Evolutionary conservation across 2,888 invertebrate species (phyloP), one percentile per base, ranked within the genome.

Genomic region (Aspidiotus rigidus): DNA sequence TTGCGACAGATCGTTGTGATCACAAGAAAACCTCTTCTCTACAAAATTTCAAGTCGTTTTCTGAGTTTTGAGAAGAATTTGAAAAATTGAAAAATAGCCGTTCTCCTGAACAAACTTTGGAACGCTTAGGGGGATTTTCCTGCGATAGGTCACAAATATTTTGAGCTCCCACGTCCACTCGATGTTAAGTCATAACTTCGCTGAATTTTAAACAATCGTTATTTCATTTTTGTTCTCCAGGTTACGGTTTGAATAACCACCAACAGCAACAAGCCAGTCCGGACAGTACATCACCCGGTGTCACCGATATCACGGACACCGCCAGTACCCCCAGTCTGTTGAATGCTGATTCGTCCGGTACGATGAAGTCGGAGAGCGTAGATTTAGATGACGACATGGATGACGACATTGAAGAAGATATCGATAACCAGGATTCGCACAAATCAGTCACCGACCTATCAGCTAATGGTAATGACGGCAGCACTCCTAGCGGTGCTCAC

Each of bases 271-370:
- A 87, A 77, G 86, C 88, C 13, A 88, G 88, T 75, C 92, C 92
- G 0, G 92, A 92, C 77, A 91, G 90, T 75, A 91, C 91, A 11
- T 90, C 90, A 62, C 89, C 90, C 2, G 74, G 74, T 0, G 75
- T 74, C 6, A 73, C 75, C 5, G 75, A 75, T 62, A 71, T 75
- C 79, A 66, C 77, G 76, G 73, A 80, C 77, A 78, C 73, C n/a
- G 72, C 72, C 60, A 72, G 73, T 69, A 71, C 72, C 17, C 72
- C 71, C 17, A 73, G 73, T 57, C 62, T 69, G 41, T 66, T 72
- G 40, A 70, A 71, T 9, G 72, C 72, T 15, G 72, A 72, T 62
- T 71, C 71, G 7, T 72, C 72, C 17, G 69, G 66, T 17, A 54
- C 61, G 9, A 71, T 60, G 62, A 71, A 66, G 56, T 69, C 62